Conservation (phyloP, 2,113 vertebrate species). For the Cisticola juncidis region DNA sequence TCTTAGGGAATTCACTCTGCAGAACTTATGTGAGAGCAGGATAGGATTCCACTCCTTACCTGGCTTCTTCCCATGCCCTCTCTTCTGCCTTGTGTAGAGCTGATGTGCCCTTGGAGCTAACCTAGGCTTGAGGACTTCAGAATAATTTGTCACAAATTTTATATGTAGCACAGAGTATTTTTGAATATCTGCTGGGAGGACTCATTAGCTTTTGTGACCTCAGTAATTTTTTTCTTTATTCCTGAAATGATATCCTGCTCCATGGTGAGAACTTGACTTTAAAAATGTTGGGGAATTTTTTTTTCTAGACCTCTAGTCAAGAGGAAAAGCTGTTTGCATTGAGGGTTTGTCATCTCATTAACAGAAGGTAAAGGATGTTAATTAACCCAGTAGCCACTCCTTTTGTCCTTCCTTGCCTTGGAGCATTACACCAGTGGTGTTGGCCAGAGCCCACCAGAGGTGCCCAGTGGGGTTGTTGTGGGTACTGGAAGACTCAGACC, state of each 20-base stretch:
- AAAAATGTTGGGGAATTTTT: background rate
- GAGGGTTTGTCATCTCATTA: background rate
- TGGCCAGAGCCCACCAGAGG: background rate
- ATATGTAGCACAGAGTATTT: background rate
- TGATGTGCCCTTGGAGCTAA: background rate
- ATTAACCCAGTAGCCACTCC: background rate
- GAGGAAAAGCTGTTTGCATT: background rate
- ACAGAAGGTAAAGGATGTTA: background rate
- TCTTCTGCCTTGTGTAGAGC: background rate
- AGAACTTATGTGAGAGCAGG: background rate
- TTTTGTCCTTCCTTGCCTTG: background rate
- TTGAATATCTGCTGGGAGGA: background rate
- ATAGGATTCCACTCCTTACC: background rate
- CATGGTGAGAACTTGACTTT: background rate
- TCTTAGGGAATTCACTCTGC: background rate
- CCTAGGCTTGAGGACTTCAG: background rate
- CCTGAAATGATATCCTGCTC: background rate
- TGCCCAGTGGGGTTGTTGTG: background rate
- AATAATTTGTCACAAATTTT: background rate
- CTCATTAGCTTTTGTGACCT: background rate
- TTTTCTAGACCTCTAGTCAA: background rate
- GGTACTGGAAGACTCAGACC: background rate
- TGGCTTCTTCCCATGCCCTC: background rate
- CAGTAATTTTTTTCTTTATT: background rate
- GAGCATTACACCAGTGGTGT: rapidly evolving